Base-by-base conservation (phyloP, 2,113 vertebrate species). In the Abramis brama region DNA sequence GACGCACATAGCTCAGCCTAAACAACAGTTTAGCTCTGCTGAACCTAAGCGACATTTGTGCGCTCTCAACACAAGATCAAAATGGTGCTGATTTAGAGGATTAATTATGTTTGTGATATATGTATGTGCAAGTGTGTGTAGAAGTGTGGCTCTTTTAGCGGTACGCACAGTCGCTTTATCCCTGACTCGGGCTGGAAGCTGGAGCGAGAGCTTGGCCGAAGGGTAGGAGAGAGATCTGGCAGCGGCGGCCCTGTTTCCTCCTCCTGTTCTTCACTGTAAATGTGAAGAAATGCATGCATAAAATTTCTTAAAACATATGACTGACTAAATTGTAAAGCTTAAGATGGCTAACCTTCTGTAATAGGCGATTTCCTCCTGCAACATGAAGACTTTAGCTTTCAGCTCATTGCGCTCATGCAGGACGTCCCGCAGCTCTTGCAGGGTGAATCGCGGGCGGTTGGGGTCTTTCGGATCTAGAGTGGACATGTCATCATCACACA, bases 341-440 rank as follows among this genome's bases (percentile, higher is more conserved):
- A 12, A 71, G 2, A 71, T 12, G 4, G 11, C n/a, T 47, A 97
- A 89, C 98, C 98, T 98, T 90, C 96, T 98, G 84, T 99, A 99
- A 91, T 99, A 99, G 0, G 97, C 94, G 86, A 99, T 95, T 90
- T 99, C 98, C 88, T 99, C 98, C 89, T 99, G 98, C 87, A 99
- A 91, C 92, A 99, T 83, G 88, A 99, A 99, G 12, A 99, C 97
- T 94, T 98, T 96, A 68, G 98, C 96, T 91, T 99, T 99, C 74
- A 99, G 93, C 86, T 99, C 98, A 2, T 99, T 99, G 87, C 98
- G 95, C 92, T 99, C 98, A 0, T 99, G 98, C 19, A 99, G 95
- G 77, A 99, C 98, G 0, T 99, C 98, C 47, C 98, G 94, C 83
- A 99, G 95, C 93, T 99, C 98, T 91, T 99, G 98, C 86, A 99